Percentiles rank a stretch among this genome's conserved stretches.
These are phyloP conservation scores for Phycodurus eques DNA, from an alignment of 2,113 vertebrate genomes.

Conservation along the genomic window DNA sequence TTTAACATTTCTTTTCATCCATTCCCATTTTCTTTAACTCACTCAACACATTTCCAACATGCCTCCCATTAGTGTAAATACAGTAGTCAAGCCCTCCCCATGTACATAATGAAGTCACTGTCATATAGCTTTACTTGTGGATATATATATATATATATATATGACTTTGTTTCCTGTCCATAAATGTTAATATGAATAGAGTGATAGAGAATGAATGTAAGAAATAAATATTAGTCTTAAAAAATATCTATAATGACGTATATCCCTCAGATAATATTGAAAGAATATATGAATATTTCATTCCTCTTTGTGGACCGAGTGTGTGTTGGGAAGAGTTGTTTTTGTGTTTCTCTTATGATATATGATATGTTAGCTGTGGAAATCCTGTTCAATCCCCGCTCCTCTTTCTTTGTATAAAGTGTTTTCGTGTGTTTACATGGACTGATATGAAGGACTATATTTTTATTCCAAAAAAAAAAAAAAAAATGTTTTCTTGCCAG, in stretches of 20 bases:
- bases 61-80: constrained; percentile 65
- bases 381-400: constrained; percentile 32
- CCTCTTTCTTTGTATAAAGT: constrained; percentile 39
- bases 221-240: constrained; percentile 74
- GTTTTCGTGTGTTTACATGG: constrained; percentile 50
- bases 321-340: constrained; percentile 53
- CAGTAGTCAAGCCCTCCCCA: constrained; percentile 22
- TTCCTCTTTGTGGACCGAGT: constrained; percentile 66
- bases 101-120: constrained; percentile 64
- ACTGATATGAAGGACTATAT: constrained; percentile 56
- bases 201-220: constrained; percentile 81
- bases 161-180: constrained; percentile 70
- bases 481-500: constrained; percentile 30
- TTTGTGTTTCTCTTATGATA: constrained; percentile 25
- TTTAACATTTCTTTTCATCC: constrained; percentile 10
- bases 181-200: constrained; percentile 80
- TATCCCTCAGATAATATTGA: constrained; percentile 56
- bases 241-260: constrained; percentile 33
- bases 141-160: constrained; percentile 37
- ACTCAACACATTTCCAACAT: constrained; percentile 53
- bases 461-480: constrained; percentile 42
- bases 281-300: constrained; percentile 66
- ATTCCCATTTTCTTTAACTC: not conserved
- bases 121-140: constrained; percentile 70
- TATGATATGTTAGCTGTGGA: not conserved